These are phyloP conservation scores for Seriola rivoliana DNA, from an alignment of 2,113 vertebrate species.

Conservation along the genomic window DNA sequence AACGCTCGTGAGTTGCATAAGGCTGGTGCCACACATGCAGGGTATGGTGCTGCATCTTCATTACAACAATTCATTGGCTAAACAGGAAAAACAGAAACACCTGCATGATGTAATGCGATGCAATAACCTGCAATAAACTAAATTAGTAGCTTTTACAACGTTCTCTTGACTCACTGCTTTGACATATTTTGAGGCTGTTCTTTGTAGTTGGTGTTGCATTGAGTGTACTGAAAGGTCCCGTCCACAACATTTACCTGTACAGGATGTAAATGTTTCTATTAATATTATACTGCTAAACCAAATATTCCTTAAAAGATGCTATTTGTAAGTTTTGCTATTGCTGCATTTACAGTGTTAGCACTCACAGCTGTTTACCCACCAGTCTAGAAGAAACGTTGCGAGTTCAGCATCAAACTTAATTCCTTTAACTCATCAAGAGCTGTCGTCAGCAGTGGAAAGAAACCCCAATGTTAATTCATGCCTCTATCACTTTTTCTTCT, in stretches of 20 bases:
- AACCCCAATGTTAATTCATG: too few species aligned
- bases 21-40: conserved; percentile 6
- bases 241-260: background rate
- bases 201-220: background rate
- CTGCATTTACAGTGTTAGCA: too few species aligned
- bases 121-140: conserved; percentile 3
- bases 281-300: too few species aligned
- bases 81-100: conserved; percentile 8
- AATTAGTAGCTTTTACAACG: background rate
- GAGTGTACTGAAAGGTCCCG: too few species aligned
- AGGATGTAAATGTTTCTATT: background rate
- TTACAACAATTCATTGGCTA: conserved; percentile 30
- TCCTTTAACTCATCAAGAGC: too few species aligned
- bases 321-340: too few species aligned
- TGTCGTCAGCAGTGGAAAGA: too few species aligned
- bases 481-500: too few species aligned
- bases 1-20: background rate
- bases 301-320: too few species aligned
- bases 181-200: background rate
- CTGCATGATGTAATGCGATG: conserved; percentile 25
- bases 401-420: too few species aligned
- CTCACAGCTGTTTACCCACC: too few species aligned
- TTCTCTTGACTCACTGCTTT: background rate
- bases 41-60: background rate
- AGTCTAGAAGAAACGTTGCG: too few species aligned